Conservation (phyloP, 2,797 vertebrate species). For the Anniella stebbinsi region DNA sequence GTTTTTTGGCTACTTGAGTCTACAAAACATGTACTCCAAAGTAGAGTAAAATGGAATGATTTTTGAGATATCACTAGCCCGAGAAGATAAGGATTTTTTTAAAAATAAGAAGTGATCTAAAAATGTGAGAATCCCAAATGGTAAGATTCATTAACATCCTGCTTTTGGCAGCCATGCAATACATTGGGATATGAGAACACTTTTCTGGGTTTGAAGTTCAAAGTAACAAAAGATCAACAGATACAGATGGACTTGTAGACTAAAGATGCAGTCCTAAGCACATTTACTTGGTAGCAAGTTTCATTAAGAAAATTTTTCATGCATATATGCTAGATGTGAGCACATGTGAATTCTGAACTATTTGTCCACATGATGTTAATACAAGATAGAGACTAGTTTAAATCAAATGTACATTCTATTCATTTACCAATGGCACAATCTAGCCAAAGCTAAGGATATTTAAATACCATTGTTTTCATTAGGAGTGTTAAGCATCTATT, state of each 20-base stretch:
- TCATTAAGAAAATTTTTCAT: neutral
- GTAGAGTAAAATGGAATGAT: neutral
- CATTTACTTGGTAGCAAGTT: neutral
- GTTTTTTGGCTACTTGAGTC: neutral
- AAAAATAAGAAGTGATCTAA: neutral
- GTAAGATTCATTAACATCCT: neutral
- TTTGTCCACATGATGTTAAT: neutral
- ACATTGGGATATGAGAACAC: too few relatives aligned
- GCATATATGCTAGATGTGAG: neutral
- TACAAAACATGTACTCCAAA: neutral
- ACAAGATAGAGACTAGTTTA: neutral
- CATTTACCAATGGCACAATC: neutral
- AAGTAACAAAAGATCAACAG: neutral
- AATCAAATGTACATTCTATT: neutral
- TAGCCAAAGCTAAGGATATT: neutral
- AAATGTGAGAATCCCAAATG: neutral
- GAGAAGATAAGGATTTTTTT: neutral
- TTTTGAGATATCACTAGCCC: neutral
- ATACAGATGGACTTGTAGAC: neutral
- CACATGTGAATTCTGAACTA: neutral
- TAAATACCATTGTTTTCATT: neutral
- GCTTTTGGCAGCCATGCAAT: neutral
- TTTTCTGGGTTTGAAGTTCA: neutral
- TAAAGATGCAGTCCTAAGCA: neutral
- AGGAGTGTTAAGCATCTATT: neutral